These are phyloP conservation scores for Tromatobia lineatoria DNA, from an alignment of 2,888 invertebrate species.

Conservation along the genomic window DNA sequence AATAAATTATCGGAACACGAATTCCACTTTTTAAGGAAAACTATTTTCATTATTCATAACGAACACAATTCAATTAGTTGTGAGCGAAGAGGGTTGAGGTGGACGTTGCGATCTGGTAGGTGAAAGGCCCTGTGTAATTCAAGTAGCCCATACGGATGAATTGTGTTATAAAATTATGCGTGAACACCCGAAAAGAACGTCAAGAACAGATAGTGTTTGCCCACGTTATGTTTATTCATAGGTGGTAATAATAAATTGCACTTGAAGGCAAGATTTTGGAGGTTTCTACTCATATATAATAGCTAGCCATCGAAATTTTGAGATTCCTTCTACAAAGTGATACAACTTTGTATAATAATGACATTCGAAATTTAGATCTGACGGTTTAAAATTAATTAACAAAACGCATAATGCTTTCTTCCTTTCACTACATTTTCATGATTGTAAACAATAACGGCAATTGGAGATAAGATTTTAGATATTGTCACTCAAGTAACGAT, in stretches of 20 bases:
- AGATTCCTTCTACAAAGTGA: too few relatives aligned
- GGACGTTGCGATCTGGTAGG: not conserved
- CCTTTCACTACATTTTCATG: too few relatives aligned
- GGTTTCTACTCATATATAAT: not conserved
- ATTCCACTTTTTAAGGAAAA: too few relatives aligned
- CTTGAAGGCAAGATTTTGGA: not conserved
- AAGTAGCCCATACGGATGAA: not conserved
- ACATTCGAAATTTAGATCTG: too few relatives aligned
- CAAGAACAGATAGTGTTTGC: not conserved
- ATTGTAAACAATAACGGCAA: too few relatives aligned
- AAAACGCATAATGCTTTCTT: too few relatives aligned
- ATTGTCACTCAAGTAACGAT: too few relatives aligned
- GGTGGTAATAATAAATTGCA: not conserved
- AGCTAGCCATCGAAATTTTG: not conserved
- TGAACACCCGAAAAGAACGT: not conserved
- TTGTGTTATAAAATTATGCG: conserved; percentile 2
- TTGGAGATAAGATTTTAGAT: too few relatives aligned
- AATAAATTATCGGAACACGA: too few relatives aligned
- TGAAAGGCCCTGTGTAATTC: not conserved
- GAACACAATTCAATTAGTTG: not conserved
- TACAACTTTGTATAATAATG: too few relatives aligned
- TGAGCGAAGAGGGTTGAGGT: not conserved
- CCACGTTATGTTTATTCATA: not conserved
- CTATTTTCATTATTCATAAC: not conserved
- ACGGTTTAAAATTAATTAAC: too few relatives aligned